Evolutionary conservation across 2,888 invertebrate genomes (phyloP).

Genomic region (Ypsolopha sequella): DNA sequence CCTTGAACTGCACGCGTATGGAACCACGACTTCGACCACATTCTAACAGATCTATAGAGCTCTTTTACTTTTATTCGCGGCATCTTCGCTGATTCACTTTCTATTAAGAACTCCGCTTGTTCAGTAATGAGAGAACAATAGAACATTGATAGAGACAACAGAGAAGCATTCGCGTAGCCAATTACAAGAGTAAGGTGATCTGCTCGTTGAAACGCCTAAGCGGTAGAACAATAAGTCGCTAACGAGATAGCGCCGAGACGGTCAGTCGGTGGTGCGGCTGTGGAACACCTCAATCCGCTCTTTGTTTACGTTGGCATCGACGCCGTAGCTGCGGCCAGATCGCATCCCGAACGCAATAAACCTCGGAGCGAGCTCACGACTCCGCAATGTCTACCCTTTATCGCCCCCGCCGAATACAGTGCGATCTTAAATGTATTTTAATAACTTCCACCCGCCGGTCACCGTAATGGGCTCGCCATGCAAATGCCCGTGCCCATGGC

Average conservation of each 20-base stretch:
- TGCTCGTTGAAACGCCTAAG: slow-evolving; percentile 16
- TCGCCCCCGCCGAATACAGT: slow-evolving; percentile 48
- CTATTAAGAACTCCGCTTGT: neutral
- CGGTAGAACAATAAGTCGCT: slow-evolving; percentile 38
- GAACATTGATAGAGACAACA: slow-evolving; percentile 15
- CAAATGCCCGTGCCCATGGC: slow-evolving; percentile 48
- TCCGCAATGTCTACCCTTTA: slow-evolving; percentile 57
- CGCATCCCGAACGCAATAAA: slow-evolving; percentile 60
- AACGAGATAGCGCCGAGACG: slow-evolving; percentile 36
- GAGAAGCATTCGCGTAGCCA: slow-evolving; percentile 19
- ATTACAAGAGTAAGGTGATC: slow-evolving; percentile 19
- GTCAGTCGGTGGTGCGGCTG: slow-evolving; percentile 22
- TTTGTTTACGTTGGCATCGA: slow-evolving; percentile 48
- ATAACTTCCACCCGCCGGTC: slow-evolving; percentile 57
- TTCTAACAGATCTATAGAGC: slow-evolving; percentile 1
- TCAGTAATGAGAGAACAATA: slow-evolving; percentile 8
- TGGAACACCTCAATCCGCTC: slow-evolving; percentile 52
- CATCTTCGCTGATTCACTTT: slow-evolving; percentile 10
- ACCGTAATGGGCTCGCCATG: slow-evolving; percentile 58
- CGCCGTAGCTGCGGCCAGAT: slow-evolving; percentile 38
- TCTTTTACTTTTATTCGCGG: slow-evolving; percentile 5
- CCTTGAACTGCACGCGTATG: slow-evolving; percentile 31
- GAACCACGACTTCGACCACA: slow-evolving; percentile 9
- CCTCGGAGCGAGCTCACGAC: slow-evolving; percentile 59
- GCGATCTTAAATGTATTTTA: slow-evolving; percentile 63